Evolutionary conservation across 2,888 invertebrate genomes (phyloP).

Genomic region (Stenurella melanura): DNA sequence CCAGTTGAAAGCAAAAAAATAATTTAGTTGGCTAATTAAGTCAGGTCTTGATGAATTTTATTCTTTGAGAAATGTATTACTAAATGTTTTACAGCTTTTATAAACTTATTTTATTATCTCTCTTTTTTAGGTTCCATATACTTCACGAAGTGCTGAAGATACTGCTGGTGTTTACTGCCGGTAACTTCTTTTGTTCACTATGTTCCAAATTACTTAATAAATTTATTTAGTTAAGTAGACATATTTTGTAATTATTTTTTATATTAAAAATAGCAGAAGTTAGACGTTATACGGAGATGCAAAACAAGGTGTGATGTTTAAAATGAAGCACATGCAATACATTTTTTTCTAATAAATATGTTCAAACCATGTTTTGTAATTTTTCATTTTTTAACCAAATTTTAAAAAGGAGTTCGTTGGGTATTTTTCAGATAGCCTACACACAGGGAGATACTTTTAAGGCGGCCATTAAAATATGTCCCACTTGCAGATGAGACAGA

Average conservation of each 20-base stretch:
- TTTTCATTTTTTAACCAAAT: too few species aligned
- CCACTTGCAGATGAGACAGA: too few species aligned
- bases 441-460: too few species aligned
- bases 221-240: background rate
- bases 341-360: background rate
- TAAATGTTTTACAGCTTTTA: too few species aligned
- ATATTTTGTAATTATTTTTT: constrained; percentile 6
- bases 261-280: background rate
- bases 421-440: too few species aligned
- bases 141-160: background rate
- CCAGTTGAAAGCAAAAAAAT: too few species aligned
- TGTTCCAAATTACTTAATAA: background rate
- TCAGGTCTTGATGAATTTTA: too few species aligned
- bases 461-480: too few species aligned
- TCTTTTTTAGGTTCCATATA: constrained; percentile 4
- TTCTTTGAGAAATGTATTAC: too few species aligned
- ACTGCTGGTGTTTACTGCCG: background rate
- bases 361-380: background rate
- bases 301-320: background rate
- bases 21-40: too few species aligned
- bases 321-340: background rate
- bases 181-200: background rate
- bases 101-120: background rate
- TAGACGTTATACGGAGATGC: background rate
- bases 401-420: too few species aligned